Percentiles rank a stretch among this genome's conserved stretches.
These are phyloP conservation scores for Ormyrus thymus DNA, from an alignment of 2,888 invertebrate species.

Conservation along the genomic window DNA sequence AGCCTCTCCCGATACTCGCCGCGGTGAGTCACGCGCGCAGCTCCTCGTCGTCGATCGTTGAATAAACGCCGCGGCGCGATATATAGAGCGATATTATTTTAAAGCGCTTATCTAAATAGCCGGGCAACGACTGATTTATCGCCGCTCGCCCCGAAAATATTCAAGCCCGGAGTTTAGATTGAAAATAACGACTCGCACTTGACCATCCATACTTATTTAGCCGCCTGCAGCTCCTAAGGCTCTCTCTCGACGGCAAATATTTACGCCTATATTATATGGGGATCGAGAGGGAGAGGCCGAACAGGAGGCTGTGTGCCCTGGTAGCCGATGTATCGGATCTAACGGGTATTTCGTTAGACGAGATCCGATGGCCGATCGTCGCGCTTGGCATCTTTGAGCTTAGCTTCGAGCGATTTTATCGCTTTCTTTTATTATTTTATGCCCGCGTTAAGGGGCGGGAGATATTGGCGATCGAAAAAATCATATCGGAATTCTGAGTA, in stretches of 20 bases:
- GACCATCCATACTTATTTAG: conserved; percentile 2
- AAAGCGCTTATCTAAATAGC: conserved; percentile 56
- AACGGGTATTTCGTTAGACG: too few species aligned
- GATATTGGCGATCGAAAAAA: too few species aligned
- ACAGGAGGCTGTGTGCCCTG: background rate
- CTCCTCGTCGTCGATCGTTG: conserved; percentile 22
- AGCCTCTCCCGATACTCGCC: background rate
- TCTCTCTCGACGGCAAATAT: too few species aligned
- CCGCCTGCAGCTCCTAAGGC: too few species aligned
- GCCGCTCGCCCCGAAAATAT: conserved; percentile 42
- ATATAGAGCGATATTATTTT: conserved; percentile 51
- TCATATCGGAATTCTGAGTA: too few species aligned
- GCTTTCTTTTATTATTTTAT: too few species aligned
- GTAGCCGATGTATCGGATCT: conserved; percentile 13
- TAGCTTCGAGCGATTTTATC: too few species aligned
- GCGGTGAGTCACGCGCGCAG: conserved; percentile 31
- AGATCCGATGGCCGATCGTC: background rate
- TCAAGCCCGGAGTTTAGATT: conserved; percentile 1
- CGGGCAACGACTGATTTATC: conserved; percentile 57
- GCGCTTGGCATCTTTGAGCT: too few species aligned
- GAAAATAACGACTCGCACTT: conserved; percentile 40
- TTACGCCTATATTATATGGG: too few species aligned
- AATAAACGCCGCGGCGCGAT: conserved; percentile 18
- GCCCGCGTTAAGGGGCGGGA: background rate
- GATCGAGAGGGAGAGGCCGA: too few species aligned